Base-by-base conservation (phyloP, 1,140 invertebrate genomes). In the Venturia canescens region DNA sequence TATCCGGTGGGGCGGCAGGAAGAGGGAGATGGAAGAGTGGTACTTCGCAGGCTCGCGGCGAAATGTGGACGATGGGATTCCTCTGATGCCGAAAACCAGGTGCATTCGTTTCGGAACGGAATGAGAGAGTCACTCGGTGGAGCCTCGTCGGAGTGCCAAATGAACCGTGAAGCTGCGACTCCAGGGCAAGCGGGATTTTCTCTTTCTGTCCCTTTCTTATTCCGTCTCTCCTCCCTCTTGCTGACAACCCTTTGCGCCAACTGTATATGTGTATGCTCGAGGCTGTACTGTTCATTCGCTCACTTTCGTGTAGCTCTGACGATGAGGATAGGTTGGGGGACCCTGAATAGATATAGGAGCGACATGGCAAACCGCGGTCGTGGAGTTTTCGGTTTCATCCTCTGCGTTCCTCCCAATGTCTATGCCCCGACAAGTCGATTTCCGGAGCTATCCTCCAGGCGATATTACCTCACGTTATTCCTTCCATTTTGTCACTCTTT, bases 81-180 rank as follows among this genome's bases (percentile, higher is more conserved):
- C 29, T 38, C 44, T 74, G 48, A 15, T 23, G 48, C 38, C 38
- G 38, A 9, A 74, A 57, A 72, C 69, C 80, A 81, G 80, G 80
- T 81, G 75, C 80, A 81, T 81, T 81, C 67, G 76, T 76, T 80
- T 60, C 48, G 57, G 69, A 15, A 63, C 23, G 34, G 66, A 77
- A 71, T 71, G 76, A 78, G 74, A 7, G 63, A 69, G 34, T 78
- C 48, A 53, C 16, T 69, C 44, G 63, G 29, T 38, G 66, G 50
- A 23, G 23, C n/a, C 38, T 81, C 80, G 77, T 71, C 75, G 74
- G 27, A 60, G 80, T 44, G 57, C 53, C 76, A 81, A 81, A 81
- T 81, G 76, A 81, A 81, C 31, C 67, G 67, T 78, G 66, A 78
- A 81, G 78, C 57, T 48, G 18, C 29, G 50, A 71, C 48, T 72